These are phyloP conservation scores for Lanius ludovicianus DNA, from an alignment of 2,113 vertebrate genomes.

Conservation along the genomic window DNA sequence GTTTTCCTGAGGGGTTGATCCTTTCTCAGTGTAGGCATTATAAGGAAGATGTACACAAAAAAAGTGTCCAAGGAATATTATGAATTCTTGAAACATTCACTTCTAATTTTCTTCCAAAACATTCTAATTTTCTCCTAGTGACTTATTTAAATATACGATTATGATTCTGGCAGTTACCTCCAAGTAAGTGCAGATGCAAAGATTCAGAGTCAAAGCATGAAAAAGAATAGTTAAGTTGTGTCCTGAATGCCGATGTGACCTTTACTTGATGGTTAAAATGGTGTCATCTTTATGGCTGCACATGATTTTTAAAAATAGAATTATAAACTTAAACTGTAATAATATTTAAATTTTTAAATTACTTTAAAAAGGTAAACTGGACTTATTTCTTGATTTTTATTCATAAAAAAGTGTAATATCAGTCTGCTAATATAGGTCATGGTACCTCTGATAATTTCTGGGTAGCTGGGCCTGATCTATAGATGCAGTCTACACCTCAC, in stretches of 20 bases:
- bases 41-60: not conserved
- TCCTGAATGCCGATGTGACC: slow-evolving; percentile 41
- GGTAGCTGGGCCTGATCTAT: not conserved
- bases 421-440: not conserved
- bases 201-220: slow-evolving; percentile 60
- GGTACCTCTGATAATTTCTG: not conserved
- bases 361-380: slow-evolving; percentile 23
- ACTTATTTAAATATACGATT: slow-evolving; percentile 63
- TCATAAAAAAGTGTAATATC: not conserved
- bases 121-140: slow-evolving; percentile 15
- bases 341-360: slow-evolving; percentile 3
- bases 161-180: slow-evolving; percentile 26
- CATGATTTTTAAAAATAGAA: slow-evolving; percentile 47
- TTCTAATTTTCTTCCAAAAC: slow-evolving; percentile 28
- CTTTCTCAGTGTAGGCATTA: not conserved
- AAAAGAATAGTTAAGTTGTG: slow-evolving; percentile 43
- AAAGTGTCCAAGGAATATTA: not conserved
- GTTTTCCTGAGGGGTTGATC: not conserved
- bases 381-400: slow-evolving; percentile 11
- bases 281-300: slow-evolving; percentile 57
- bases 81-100: not conserved
- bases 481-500: not conserved
- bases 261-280: slow-evolving; percentile 51
- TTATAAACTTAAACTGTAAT: slow-evolving; percentile 13
- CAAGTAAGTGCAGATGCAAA: slow-evolving; percentile 38